Base-by-base conservation (phyloP, 2,888 invertebrate genomes). In the Drosophila helvetica region DNA sequence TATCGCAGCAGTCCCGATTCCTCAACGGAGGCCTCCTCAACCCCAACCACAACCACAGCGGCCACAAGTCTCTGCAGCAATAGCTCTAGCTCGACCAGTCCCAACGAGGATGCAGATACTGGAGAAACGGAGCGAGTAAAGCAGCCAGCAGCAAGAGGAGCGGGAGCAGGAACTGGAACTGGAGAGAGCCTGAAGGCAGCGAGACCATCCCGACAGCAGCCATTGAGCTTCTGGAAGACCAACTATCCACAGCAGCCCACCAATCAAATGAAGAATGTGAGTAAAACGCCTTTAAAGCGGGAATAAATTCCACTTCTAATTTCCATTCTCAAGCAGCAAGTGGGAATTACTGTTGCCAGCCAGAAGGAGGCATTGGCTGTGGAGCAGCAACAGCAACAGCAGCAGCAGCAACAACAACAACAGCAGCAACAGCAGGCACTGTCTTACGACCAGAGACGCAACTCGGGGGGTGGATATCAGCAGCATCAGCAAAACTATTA, bases 201-300 rank as follows among this genome's bases (percentile, higher is more conserved):
- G 1, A 45, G 61, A 19, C 53, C 57, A 45, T 18, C 64, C 3
- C 65, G 80, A 8, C 82, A 82, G 54, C 85, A 87, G 43, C 79
- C 86, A 2, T 43, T 85, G 1, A 70, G 72, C 45, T 87, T 87
- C 48, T 83, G 83, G 89, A 87, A 83, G 55, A 84, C 82, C 5
- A 85, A 82, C 60, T 81, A 81, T 42, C 76, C 75, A 15, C 85
- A 86, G 38, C 80, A 80, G 55, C 75, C 76, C 2, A 85, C 86
- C 5, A 45, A 59, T 56, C 89, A 89, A 56, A 73, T 75, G 6
- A 89, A 89, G 48, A 79, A 83, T 64, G 89, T 83, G 43, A 82
- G 76, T 33, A 1, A 18, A 3, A n/a, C n/a, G 27, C 15, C 6
- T 2, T 38, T 8, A 27, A 27, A 22, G 22, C 27, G 27, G 8